Evolutionary conservation across 23 tunicate genomes (phyloP).

Genomic region (Trididemnum clinides): DNA sequence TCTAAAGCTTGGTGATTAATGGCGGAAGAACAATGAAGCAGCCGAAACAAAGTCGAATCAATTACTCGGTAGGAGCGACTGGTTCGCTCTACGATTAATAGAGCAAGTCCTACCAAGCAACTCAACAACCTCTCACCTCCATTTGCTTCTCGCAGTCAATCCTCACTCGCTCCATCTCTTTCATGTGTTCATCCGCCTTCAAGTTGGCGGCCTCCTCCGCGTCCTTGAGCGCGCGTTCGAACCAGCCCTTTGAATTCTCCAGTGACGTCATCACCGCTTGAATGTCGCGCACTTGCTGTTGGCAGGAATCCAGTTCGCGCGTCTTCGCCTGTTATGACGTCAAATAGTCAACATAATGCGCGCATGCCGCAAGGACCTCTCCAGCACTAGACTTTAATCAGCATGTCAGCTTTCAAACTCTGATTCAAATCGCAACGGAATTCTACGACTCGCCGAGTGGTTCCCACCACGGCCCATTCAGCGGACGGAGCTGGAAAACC

Average conservation of each 20-base stretch:
- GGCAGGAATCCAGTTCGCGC: slow-evolving; percentile 74
- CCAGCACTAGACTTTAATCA: too few species aligned
- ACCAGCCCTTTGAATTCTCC: slow-evolving; percentile 90
- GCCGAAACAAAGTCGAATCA: too few species aligned
- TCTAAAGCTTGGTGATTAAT: too few species aligned
- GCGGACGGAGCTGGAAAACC: background rate
- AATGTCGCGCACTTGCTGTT: slow-evolving; percentile 76
- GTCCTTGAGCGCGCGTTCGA: slow-evolving; percentile 87
- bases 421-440: too few species aligned
- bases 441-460: too few species aligned
- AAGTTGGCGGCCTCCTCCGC: slow-evolving; percentile 56
- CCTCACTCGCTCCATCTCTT: slow-evolving; percentile 35
- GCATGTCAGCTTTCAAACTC: too few species aligned
- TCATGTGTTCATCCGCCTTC: slow-evolving; percentile 18
- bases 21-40: too few species aligned
- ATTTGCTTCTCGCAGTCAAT: slow-evolving; percentile 50
- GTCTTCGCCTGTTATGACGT: slow-evolving; percentile 56
- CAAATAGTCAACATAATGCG: too few species aligned
- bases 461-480: too few species aligned
- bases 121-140: slow-evolving; percentile 14
- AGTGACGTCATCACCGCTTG: slow-evolving; percentile 66
- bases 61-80: too few species aligned
- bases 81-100: background rate
- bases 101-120: background rate
- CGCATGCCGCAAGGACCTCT: too few species aligned